Base-by-base conservation (phyloP, 2,888 invertebrate genomes). In the Scrobipalpa atriplicella region DNA sequence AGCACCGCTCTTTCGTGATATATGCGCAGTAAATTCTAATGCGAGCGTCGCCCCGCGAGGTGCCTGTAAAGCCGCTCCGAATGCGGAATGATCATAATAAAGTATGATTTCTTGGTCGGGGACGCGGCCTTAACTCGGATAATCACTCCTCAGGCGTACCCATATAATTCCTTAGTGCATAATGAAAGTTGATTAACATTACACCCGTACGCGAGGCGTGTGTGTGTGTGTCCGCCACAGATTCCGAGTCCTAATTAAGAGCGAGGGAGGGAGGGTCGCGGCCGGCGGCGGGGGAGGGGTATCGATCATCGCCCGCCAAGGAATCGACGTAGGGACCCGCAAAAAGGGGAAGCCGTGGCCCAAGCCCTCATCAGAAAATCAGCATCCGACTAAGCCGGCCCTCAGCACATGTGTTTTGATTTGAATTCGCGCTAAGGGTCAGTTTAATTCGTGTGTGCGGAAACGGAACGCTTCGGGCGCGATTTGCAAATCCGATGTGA, bases 241-340 rank as follows among this genome's bases (percentile, higher is more conserved):
- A 95, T 95, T 95, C 95, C 94, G 95, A 95, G 95, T 95, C 95
- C 95, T 96, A 96, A 96, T 96, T 96, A 95, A 95, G 95, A 95
- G 95, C 93, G 94, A 94, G 95, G 94, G 95, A 92, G 84, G 83
- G 86, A 64, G 81, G 86, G 86, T 85, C 81, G 87, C 87, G 86
- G 83, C 77, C 82, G 82, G 81, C 80, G 87, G 86, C 84, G 87
- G 87, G 81, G 86, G 85, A 74, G 79, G 79, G 87, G 90, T 92
- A 91, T 92, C 90, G 92, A 92, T 92, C 92, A 92, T 90, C 87
- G 76, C 86, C 85, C 89, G 88, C 89, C 84, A 91, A 92, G 92
- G 92, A 92, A 92, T 92, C 90, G 91, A 91, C 89, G 90, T 87
- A 88, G 89, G 89, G 90, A 90, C 89, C 87, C 89, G 87, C 89